These are phyloP conservation scores for Phocoena sinus DNA, from an alignment of 2,113 vertebrate genomes.

Conservation along the genomic window DNA sequence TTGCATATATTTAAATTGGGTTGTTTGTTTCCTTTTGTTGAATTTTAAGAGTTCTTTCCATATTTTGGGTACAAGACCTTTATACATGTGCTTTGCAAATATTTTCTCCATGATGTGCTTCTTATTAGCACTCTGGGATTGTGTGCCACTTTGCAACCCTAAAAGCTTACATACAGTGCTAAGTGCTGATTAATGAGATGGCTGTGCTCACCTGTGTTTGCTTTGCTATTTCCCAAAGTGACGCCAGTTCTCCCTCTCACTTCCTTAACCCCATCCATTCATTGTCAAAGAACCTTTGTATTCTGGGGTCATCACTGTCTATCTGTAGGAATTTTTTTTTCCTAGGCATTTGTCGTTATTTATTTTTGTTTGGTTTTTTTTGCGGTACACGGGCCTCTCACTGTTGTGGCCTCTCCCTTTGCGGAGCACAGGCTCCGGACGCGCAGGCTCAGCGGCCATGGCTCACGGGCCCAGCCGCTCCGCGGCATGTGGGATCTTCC, in stretches of 20 bases:
- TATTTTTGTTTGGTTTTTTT: neutral
- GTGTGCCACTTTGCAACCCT: neutral
- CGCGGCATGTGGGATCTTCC: no score
- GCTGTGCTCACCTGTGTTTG: neutral
- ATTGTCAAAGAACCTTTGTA: neutral
- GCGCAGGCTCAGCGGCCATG: no score
- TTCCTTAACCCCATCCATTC: neutral
- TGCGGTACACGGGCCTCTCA: no score
- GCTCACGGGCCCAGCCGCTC: no score
- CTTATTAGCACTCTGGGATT: neutral
- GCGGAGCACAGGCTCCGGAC: no score
- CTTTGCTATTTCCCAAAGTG: neutral
- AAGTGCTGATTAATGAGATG: neutral
- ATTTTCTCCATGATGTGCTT: neutral
- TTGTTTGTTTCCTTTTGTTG: neutral
- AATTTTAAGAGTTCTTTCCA: neutral
- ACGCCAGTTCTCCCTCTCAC: rapidly evolving
- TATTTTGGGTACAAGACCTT: neutral
- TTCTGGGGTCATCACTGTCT: neutral
- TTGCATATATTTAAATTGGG: neutral
- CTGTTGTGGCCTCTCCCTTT: no score
- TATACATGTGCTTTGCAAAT: neutral
- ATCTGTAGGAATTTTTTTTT: neutral
- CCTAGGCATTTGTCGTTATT: neutral
- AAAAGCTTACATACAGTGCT: neutral